phyloP scores from a whole-genome alignment of 2,113 vertebrate species.

The Nasalis larvatus region DNA sequence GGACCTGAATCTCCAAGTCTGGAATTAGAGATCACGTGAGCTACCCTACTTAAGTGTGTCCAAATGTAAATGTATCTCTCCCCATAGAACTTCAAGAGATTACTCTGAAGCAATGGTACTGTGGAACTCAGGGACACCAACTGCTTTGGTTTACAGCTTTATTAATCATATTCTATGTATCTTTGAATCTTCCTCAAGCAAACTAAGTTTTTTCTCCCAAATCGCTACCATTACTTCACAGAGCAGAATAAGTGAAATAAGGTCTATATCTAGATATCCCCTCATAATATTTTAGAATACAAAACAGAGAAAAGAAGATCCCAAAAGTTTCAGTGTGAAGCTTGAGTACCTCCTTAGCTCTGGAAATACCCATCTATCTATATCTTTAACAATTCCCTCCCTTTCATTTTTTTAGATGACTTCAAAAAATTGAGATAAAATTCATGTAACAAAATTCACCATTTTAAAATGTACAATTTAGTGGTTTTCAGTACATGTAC shows the following conservation, averaged over 20 bases:
- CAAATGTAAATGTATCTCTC: neutral
- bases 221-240: neutral
- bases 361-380: neutral
- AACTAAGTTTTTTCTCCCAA: neutral
- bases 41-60: neutral
- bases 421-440: slow-evolving; percentile 2
- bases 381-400: neutral
- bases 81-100: neutral
- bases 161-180: neutral
- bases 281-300: neutral
- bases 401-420: neutral
- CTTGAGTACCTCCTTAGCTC: neutral
- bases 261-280: neutral
- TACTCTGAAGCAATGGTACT: neutral
- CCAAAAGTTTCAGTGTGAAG: neutral
- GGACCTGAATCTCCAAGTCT: neutral
- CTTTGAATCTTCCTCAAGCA: neutral
- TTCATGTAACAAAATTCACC: neutral
- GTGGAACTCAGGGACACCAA: neutral
- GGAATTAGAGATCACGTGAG: neutral
- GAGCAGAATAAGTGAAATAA: neutral
- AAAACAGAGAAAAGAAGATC: neutral
- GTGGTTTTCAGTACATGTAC: neutral
- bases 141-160: neutral
- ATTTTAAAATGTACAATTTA: neutral